Percentiles rank a stretch among this genome's conserved stretches.
These are phyloP conservation scores for Melanaphis sacchari DNA, from an alignment of 1,140 invertebrate genomes.

Conservation along the genomic window DNA sequence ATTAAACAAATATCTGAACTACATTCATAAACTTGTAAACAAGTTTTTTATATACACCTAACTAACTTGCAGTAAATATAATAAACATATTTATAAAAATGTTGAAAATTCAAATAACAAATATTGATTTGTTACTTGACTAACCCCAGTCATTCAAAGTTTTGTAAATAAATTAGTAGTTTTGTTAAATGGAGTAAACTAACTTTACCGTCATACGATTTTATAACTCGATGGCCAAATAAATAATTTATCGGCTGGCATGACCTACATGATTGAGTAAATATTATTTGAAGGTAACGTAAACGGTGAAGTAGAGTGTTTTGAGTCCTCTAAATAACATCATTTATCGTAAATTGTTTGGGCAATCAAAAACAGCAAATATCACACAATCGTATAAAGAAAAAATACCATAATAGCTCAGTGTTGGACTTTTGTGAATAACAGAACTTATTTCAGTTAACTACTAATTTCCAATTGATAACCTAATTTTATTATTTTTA, in stretches of 20 bases:
- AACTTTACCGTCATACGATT: background rate
- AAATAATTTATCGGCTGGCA: background rate
- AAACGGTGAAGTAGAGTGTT: background rate
- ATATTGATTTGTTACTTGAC: background rate
- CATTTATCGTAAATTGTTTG: background rate
- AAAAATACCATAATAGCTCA: background rate
- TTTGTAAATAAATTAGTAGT: too few species aligned
- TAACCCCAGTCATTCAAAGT: background rate
- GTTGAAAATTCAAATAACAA: background rate
- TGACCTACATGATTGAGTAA: background rate
- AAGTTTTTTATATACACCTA: background rate
- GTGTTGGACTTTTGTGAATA: background rate
- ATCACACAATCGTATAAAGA: background rate
- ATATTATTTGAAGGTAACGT: background rate
- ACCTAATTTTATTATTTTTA: background rate
- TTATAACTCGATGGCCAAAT: background rate
- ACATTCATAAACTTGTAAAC: background rate
- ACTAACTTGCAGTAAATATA: background rate
- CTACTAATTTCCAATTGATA: background rate
- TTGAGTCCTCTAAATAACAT: background rate
- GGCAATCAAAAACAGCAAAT: background rate
- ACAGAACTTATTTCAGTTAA: background rate
- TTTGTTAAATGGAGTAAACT: background rate
- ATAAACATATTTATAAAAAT: too few species aligned
- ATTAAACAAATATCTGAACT: background rate